Percentiles rank a stretch among this genome's conserved stretches.
Conservation (phyloP, 2,888 invertebrate genomes). For the Heliconius sara region DNA sequence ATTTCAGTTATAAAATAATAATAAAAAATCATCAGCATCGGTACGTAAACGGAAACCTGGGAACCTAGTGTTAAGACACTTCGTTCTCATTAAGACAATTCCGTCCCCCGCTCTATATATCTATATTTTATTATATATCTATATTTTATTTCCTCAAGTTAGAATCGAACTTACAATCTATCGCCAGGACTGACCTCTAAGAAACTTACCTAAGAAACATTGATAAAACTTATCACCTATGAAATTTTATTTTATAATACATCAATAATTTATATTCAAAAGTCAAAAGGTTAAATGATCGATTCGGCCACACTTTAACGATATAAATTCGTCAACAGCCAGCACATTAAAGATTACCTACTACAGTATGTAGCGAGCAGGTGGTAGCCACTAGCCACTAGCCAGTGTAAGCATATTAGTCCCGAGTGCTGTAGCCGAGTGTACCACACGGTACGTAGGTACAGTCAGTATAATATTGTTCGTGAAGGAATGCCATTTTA, state of each 20-base stretch:
- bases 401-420: constrained; percentile 39
- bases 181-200: too few relatives aligned
- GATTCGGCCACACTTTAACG: background rate
- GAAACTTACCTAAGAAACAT: background rate
- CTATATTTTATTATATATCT: too few relatives aligned
- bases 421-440: constrained; percentile 26
- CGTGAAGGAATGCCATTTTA: constrained; percentile 56
- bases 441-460: constrained; percentile 41
- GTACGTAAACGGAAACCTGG: too few relatives aligned
- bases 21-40: background rate
- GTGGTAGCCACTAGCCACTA: constrained; percentile 19
- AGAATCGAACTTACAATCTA: too few relatives aligned
- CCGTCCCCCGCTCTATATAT: too few relatives aligned
- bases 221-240: background rate
- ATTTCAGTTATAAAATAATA: background rate
- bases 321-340: constrained; percentile 3
- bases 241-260: background rate
- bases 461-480: constrained; percentile 47
- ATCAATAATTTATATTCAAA: background rate
- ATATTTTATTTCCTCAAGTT: too few relatives aligned
- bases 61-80: too few relatives aligned
- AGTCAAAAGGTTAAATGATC: background rate
- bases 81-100: too few relatives aligned
- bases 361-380: constrained; percentile 33
- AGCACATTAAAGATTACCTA: constrained; percentile 15